phyloP scores from a whole-genome alignment of 2,797 vertebrate species.

The Dryobates pubescens region DNA sequence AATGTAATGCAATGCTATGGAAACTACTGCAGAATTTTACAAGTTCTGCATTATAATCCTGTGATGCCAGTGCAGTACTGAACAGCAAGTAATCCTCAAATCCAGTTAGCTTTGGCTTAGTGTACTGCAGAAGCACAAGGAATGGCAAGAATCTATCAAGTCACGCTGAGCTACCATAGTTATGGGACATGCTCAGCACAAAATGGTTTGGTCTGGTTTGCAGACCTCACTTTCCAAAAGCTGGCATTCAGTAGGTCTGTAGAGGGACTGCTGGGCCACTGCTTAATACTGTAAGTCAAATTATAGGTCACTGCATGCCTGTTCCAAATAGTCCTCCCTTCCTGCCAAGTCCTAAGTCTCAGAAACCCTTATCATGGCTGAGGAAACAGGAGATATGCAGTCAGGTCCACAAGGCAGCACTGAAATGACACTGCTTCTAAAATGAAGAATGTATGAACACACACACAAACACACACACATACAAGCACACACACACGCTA shows the following conservation, averaged over 20 bases:
- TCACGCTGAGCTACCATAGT: neutral
- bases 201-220: neutral
- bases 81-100: slow-evolving; percentile 41
- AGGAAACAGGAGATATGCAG: neutral
- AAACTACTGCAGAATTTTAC: neutral
- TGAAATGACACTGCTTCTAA: slow-evolving; percentile 16
- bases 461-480: neutral
- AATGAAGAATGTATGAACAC: neutral
- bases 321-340: slow-evolving; percentile 4
- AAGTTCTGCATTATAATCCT: slow-evolving; percentile 2
- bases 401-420: neutral
- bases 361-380: neutral
- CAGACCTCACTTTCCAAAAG: neutral
- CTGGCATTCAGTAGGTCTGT: neutral
- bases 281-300: neutral
- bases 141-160: neutral
- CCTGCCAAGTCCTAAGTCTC: neutral
- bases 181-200: neutral
- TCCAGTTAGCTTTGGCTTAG: neutral
- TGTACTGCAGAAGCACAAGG: neutral
- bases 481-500: neutral
- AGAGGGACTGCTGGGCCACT: neutral
- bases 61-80: neutral
- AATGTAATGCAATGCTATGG: neutral
- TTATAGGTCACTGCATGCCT: neutral